Conservation (phyloP, 2,113 vertebrate species). For the Spermophilus dauricus region DNA sequence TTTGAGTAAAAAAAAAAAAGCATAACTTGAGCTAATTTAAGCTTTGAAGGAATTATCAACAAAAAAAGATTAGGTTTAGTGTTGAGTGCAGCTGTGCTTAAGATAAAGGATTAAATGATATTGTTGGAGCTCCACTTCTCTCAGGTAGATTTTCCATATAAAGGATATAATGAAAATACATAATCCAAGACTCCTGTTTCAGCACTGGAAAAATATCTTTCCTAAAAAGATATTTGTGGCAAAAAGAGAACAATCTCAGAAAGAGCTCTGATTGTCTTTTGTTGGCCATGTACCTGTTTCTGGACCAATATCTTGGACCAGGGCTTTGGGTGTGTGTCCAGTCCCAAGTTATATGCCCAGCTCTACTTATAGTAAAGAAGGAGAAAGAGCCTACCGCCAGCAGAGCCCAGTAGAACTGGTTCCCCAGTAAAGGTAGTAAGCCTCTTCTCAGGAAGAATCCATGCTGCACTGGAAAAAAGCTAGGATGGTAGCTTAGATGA, state of each 20-base stretch:
- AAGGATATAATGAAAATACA: background rate
- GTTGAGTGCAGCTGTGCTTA: background rate
- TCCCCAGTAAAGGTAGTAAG: background rate
- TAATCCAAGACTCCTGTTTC: background rate
- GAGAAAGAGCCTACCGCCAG: background rate
- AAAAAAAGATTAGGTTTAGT: background rate
- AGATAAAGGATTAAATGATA: background rate
- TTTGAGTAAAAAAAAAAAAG: background rate
- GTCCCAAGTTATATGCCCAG: background rate
- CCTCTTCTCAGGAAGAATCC: background rate
- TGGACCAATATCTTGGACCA: background rate
- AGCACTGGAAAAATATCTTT: background rate
- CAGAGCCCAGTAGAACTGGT: accelerated
- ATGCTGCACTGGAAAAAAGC: background rate
- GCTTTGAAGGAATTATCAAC: background rate
- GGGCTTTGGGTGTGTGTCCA: background rate
- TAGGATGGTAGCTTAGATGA: background rate
- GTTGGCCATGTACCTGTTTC: background rate
- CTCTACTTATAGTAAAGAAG: background rate
- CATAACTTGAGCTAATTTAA: background rate
- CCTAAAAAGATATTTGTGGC: background rate
- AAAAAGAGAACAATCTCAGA: background rate
- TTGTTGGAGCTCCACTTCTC: background rate
- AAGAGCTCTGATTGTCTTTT: background rate
- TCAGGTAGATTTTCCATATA: background rate